phyloP scores from a whole-genome alignment of 2,113 vertebrate genomes.

The Centropus bengalensis region DNA sequence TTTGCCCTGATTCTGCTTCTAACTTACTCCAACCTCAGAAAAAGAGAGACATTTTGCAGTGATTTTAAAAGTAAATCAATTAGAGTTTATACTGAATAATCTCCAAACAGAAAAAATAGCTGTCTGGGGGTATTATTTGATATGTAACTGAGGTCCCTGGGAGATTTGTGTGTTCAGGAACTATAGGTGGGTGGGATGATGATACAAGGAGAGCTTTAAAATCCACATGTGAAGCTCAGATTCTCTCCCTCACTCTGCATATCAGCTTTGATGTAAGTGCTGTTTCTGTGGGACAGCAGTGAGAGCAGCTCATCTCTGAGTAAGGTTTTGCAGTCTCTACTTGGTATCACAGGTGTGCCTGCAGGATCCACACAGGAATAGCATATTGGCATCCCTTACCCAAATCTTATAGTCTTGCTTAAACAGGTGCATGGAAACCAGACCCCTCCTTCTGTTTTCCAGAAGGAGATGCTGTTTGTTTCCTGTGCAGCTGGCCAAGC shows the following conservation, averaged over 20 bases:
- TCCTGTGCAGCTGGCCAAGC: rapidly evolving
- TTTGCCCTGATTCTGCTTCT: rapidly evolving
- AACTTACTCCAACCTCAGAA: neutral
- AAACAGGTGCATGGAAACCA: neutral
- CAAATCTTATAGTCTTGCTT: neutral
- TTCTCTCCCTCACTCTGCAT: neutral
- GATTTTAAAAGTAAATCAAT: neutral
- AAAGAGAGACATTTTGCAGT: neutral
- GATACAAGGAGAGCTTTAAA: neutral
- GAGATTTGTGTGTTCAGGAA: neutral
- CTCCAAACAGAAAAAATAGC: neutral
- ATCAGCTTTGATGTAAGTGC: neutral
- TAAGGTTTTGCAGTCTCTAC: rapidly evolving
- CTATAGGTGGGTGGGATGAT: neutral
- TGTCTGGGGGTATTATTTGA: neutral
- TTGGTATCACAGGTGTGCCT: neutral
- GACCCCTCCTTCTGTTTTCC: neutral
- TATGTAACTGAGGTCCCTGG: rapidly evolving
- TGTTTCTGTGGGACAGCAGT: neutral
- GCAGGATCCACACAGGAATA: neutral
- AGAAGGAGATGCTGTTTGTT: neutral
- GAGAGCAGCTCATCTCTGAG: neutral
- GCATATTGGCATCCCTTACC: neutral
- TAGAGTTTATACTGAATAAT: neutral
- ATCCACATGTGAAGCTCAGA: neutral